A percentile compares a stretch with the other conserved stretches of the same genome.
phyloP scores from a whole-genome alignment of 1,140 invertebrate species.

The Aphidius gifuensis region DNA sequence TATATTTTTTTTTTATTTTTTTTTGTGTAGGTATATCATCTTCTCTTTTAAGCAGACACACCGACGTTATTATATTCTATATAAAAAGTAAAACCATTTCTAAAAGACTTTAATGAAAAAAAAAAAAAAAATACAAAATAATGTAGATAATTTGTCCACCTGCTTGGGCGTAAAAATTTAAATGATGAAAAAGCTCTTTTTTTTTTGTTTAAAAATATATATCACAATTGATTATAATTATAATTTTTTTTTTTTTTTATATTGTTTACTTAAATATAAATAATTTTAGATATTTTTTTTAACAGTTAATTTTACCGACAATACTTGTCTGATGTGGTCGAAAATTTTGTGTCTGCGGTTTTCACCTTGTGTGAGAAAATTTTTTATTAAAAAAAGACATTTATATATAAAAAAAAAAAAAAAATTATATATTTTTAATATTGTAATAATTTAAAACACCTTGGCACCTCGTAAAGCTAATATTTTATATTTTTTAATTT shows the following conservation, averaged over 20 bases:
- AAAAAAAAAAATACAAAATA: background rate
- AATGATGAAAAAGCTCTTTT: constrained; percentile 18
- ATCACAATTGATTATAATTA: too few relatives aligned
- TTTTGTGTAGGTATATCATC: background rate
- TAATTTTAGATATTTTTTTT: too few relatives aligned
- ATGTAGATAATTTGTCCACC: constrained; percentile 35
- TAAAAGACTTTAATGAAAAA: constrained; percentile 12
- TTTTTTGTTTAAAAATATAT: background rate
- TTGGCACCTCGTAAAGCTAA: too few relatives aligned
- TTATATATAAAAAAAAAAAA: too few relatives aligned
- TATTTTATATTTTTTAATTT: constrained; percentile 27
- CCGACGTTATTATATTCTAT: constrained; percentile 10
- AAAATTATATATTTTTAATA: too few relatives aligned
- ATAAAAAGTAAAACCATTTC: constrained; percentile 5
- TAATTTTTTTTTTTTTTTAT: too few relatives aligned
- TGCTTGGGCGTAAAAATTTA: constrained; percentile 37
- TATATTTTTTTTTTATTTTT: constrained; percentile 4
- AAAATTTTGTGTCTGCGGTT: constrained; percentile 22
- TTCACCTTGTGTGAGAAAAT: constrained; percentile 31
- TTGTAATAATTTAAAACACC: too few relatives aligned
- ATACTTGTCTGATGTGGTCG: constrained; percentile 22
- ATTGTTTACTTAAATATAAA: background rate
- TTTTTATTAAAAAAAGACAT: background rate
- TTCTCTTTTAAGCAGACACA: constrained; percentile 1
- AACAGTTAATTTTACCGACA: too few relatives aligned